Evolutionary conservation across 2,113 vertebrate genomes (phyloP).

Genomic region (Anguilla rostrata): DNA sequence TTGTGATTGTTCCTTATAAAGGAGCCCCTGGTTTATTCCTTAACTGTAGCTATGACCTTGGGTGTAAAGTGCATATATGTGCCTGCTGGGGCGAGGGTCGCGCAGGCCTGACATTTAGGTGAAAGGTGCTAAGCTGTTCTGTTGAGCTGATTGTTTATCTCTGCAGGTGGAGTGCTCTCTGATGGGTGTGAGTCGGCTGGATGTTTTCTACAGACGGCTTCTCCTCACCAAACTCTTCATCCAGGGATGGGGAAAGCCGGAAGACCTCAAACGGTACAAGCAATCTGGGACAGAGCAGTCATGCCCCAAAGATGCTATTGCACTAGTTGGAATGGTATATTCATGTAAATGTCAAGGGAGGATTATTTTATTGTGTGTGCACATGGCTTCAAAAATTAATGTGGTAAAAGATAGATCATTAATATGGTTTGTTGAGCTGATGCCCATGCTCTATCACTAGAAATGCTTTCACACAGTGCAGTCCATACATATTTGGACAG

Average conservation of each 20-base stretch:
- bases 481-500: too few species aligned
- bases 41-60: too few species aligned
- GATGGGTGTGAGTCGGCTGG: conserved; percentile 94
- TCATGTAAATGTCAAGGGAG: neutral
- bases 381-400: too few species aligned
- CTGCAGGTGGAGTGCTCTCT: conserved; percentile 71
- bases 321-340: neutral
- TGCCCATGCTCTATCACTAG: too few species aligned
- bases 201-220: conserved; percentile 90
- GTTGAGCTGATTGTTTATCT: neutral
- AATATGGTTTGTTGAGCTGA: too few species aligned
- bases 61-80: neutral
- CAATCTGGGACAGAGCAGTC: neutral
- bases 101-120: too few species aligned
- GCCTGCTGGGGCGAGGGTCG: neutral
- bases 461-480: too few species aligned
- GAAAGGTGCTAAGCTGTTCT: neutral
- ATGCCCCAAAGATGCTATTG: neutral
- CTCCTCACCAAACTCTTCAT: conserved; percentile 97
- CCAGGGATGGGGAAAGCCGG: conserved; percentile 95
- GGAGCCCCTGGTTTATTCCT: neutral
- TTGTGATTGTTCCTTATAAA: neutral
- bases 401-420: too few species aligned
- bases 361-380: too few species aligned
- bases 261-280: conserved; percentile 89